Evolutionary conservation across 2,888 invertebrate genomes (phyloP), one percentile per base, ranked within the genome.

Genomic region (Pollenia labialis): DNA sequence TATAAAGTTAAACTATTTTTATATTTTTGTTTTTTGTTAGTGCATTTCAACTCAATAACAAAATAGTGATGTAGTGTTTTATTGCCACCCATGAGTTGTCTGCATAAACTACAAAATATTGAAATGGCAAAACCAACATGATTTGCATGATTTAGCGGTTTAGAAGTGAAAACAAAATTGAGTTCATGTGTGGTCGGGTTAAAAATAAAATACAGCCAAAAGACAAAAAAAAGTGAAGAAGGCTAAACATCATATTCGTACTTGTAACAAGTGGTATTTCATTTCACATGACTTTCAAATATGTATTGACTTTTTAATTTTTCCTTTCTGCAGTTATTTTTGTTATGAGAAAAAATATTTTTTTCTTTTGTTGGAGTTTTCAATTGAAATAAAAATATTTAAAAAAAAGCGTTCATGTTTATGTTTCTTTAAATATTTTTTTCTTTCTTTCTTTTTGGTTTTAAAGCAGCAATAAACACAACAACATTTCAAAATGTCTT

Each of bases 131-230:
- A 81, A 64, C 81, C 62, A 64, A 84, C 71, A 87, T 84, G 72
- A 84, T 87, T 84, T 87, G 84, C 87, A 87, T 87, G 84, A 87
- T 84, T 87, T 87, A 52, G 84, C 84, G 84, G 82, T 76, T 76
- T 81, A 79, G 62, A 66, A 80, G 79, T 68, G 62, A 64, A 87
- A 87, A 85, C 74, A 62, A 76, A 81, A 81, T 84, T 74, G 48
- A 62, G 77, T 77, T 81, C 68, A 81, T 84, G 81, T 87, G 87
- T 84, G 81, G 84, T 81, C 87, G 52, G 64, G 44, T n/a, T 50
- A 71, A 62, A 74, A 80, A 54, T 32, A 54, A 72, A 60, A 54
- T 32, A 18, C 8, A 16, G 11, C 52, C 32, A n/a, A 68, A 32
- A 23, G 6, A 42, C 14, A 32, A 54, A 42, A 40, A 60, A 23